Base-by-base conservation (phyloP, 2,113 vertebrate species). In the Neodontobutis hainanensis region DNA sequence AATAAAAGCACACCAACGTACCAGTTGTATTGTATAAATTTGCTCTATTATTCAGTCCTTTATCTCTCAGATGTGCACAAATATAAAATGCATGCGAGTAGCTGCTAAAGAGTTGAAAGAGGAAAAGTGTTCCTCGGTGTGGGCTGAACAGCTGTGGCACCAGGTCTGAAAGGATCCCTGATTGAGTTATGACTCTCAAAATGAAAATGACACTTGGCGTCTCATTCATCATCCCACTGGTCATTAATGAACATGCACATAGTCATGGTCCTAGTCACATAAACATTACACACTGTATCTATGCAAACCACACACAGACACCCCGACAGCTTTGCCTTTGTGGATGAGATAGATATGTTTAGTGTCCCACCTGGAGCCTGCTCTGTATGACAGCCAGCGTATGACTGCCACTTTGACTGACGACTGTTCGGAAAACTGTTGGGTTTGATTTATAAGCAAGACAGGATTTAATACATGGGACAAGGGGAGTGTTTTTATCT, bases 401-500 rank as follows among this genome's bases (percentile, higher is more conserved):
- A 77, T 67, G 81, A 75, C 75, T 64, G 80, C 65, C 75, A 58
- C 73, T 81, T 58, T 78, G 83, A 84, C 61, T 70, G 77, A 84
- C 50, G 67, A 70, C 27, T 14, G 0, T 7, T 80, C 67, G 42
- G 63, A 47, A 50, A 70, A 62, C 12, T n/a, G 64, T 61, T 55
- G 51, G 45, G 7, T 32, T 61, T 75, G 73, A 85, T 84, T 80
- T 78, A 78, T 67, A 69, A 59, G 14, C 70, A 51, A 58, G 69
- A 53, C 61, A 1, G 42, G 47, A 34, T 64, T 73, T 65, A 58
- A 61, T 62, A 48, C 67, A 32, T 19, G 69, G n/a, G 49, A 49
- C 11, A 42, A 45, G 52, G 47, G 1, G 43, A 65, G 73, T 11
- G 69, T 68, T 73, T 63, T 64, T 27, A 6, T 58, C 53, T 11